phyloP scores from a whole-genome alignment of 2,113 vertebrate species.

The Panthera leo region DNA sequence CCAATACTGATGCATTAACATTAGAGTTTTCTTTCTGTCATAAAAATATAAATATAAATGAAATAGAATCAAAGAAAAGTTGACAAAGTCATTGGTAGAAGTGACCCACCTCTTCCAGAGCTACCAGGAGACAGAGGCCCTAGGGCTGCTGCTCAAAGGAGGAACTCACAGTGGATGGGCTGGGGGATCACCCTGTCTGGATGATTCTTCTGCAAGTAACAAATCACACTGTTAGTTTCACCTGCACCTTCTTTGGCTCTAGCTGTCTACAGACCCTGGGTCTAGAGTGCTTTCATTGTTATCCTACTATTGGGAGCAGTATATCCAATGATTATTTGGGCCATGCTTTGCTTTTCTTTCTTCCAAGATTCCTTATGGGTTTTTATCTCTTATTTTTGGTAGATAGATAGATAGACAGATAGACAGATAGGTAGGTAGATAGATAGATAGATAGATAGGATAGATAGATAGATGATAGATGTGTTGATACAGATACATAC shows the following conservation, averaged over 20 bases:
- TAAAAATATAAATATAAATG: background rate
- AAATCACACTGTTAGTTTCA: background rate
- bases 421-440: background rate
- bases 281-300: background rate
- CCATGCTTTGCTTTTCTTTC: background rate
- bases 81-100: background rate
- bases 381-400: background rate
- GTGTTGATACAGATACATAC: background rate
- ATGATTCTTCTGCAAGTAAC: background rate
- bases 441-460: too few species aligned
- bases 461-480: background rate
- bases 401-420: background rate
- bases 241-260: background rate
- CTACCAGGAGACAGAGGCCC: background rate
- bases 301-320: background rate
- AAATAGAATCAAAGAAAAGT: background rate
- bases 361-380: background rate
- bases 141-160: background rate
- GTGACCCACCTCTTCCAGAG: background rate
- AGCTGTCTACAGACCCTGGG: background rate
- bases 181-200: too few species aligned
- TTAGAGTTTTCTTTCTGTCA: background rate
- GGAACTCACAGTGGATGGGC: background rate
- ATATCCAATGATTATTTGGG: background rate
- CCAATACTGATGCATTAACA: background rate